Conservation (phyloP, 2,888 invertebrate species). For the Sabatieria punctata region DNA sequence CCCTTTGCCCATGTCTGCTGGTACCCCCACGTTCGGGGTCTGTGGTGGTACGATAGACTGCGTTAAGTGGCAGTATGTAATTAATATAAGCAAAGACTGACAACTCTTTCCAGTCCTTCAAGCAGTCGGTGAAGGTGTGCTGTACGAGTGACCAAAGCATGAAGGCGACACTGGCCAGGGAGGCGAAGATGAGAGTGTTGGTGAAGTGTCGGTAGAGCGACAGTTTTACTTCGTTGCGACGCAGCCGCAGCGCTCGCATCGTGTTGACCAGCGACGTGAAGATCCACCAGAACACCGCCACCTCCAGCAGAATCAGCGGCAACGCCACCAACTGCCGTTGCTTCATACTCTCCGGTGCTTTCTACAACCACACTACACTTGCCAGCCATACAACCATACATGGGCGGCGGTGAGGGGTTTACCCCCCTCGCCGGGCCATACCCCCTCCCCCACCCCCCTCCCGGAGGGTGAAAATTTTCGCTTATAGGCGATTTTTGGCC, state of each 20-base stretch:
- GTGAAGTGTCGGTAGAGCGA: constrained; percentile 79
- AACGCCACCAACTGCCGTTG: constrained; percentile 59
- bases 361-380: too few species aligned
- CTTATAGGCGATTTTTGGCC: too few species aligned
- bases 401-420: too few species aligned
- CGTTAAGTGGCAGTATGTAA: too few species aligned
- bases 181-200: constrained; percentile 75
- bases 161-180: constrained; percentile 65
- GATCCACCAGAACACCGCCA: constrained; percentile 57
- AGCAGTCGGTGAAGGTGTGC: constrained; percentile 53
- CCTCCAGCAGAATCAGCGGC: constrained; percentile 64
- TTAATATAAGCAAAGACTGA: too few species aligned
- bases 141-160: constrained; percentile 79
- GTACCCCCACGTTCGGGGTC: too few species aligned
- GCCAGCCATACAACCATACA: too few species aligned
- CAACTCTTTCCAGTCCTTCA: constrained; percentile 72
- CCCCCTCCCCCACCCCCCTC: too few species aligned
- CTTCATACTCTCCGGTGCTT: constrained; percentile 1
- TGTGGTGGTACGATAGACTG: too few species aligned
- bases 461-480: too few species aligned
- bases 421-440: too few species aligned
- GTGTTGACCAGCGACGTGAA: constrained; percentile 57
- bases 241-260: constrained; percentile 63
- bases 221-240: constrained; percentile 75
- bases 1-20: too few species aligned